Percentiles rank a stretch among this genome's conserved stretches.
Conservation (phyloP, 2,888 invertebrate genomes). For the Hirtodrosophila histrioides region DNA sequence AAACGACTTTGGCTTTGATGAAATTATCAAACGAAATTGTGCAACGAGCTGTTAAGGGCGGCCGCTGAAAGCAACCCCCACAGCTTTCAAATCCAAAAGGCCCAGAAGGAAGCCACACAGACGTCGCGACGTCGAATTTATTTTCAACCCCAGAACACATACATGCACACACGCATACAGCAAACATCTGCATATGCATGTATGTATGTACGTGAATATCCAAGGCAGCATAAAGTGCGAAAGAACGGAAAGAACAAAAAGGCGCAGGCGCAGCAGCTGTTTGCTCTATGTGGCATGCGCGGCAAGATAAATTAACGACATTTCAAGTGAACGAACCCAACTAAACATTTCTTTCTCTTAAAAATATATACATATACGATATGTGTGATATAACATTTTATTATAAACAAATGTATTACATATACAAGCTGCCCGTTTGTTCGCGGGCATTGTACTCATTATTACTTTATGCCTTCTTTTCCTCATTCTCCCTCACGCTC, state of each 20-base stretch:
- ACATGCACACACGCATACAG: constrained; percentile 6
- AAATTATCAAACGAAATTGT: constrained; percentile 54
- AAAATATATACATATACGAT: background rate
- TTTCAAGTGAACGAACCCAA: constrained; percentile 21
- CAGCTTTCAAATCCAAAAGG: constrained; percentile 4
- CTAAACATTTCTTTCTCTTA: constrained; percentile 2
- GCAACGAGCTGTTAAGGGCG: constrained; percentile 46
- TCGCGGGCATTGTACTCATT: constrained; percentile 32
- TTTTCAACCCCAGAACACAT: constrained; percentile 38
- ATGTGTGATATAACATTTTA: background rate
- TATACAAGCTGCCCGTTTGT: constrained; percentile 4
- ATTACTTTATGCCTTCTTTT: constrained; percentile 1
- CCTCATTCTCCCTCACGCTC: background rate
- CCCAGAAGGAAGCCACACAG: constrained; percentile 52
- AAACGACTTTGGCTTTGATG: constrained; percentile 55
- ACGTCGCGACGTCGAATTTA: constrained; percentile 27
- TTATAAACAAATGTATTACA: constrained; percentile 13
- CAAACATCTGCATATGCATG: background rate
- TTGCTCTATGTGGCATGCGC: constrained; percentile 39
- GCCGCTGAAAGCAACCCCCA: constrained; percentile 43
- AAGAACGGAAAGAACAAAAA: constrained; percentile 34
- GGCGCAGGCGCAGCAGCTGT: constrained; percentile 38
- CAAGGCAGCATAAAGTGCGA: constrained; percentile 19
- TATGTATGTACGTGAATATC: constrained; percentile 19
- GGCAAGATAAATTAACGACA: constrained; percentile 26